Conservation (phyloP, 2,888 invertebrate genomes). For the Synanthedon andrenaeformis region DNA sequence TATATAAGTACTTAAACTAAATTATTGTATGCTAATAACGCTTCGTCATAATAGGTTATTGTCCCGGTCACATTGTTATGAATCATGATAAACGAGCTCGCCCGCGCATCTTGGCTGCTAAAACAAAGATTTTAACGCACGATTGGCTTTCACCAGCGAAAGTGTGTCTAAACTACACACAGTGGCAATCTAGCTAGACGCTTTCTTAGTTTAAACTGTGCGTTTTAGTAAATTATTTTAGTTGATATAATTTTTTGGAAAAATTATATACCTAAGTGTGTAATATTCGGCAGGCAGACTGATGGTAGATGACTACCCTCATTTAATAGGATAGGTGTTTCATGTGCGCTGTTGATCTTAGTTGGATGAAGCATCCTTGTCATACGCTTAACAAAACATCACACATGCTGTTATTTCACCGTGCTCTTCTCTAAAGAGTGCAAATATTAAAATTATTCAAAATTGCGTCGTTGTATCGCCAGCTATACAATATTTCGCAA, state of each 20-base stretch:
- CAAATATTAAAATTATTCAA: too few relatives aligned
- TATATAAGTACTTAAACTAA: neutral
- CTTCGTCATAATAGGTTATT: neutral
- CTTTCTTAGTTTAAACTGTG: slow-evolving; percentile 48
- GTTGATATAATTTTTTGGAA: slow-evolving; percentile 10
- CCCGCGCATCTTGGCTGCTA: slow-evolving; percentile 8
- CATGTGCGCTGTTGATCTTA: too few relatives aligned
- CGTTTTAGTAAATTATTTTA: slow-evolving; percentile 15
- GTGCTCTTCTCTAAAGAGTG: too few relatives aligned
- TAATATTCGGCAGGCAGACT: too few relatives aligned
- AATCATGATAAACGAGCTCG: slow-evolving; percentile 3
- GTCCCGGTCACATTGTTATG: slow-evolving; percentile 3
- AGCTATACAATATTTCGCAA: too few relatives aligned
- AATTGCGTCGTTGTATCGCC: too few relatives aligned
- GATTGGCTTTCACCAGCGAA: slow-evolving; percentile 64
- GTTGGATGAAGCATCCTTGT: too few relatives aligned
- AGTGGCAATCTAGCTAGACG: slow-evolving; percentile 42
- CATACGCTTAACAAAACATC: too few relatives aligned
- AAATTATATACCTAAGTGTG: too few relatives aligned
- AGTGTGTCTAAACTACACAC: slow-evolving; percentile 47
- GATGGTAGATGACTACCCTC: too few relatives aligned
- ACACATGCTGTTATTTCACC: too few relatives aligned
- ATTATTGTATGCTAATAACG: slow-evolving; percentile 3
- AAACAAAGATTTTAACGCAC: slow-evolving; percentile 57
- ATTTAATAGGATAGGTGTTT: too few relatives aligned